phyloP scores from a whole-genome alignment of 2,888 invertebrate species.

The Zaprionus lineosus region DNA sequence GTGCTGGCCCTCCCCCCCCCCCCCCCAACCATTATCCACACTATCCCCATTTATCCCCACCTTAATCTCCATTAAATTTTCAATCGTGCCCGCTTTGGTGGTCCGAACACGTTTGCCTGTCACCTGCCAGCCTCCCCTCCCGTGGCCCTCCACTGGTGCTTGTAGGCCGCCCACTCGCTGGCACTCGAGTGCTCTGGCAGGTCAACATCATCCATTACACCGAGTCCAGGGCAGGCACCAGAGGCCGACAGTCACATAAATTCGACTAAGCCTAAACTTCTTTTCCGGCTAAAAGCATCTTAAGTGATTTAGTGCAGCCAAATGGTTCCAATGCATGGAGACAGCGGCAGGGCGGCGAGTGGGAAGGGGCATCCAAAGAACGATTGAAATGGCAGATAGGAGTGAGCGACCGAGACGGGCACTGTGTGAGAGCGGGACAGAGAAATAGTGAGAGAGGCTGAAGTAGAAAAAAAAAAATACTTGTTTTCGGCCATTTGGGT shows the following conservation, averaged over 20 bases:
- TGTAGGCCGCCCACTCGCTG: slow-evolving; percentile 21
- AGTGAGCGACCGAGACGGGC: no score
- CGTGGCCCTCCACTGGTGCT: slow-evolving; percentile 4
- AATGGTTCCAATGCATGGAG: slow-evolving; percentile 50
- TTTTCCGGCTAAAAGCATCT: slow-evolving; percentile 76
- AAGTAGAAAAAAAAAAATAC: slow-evolving; percentile 25
- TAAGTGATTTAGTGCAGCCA: slow-evolving; percentile 75
- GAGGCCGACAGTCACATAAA: slow-evolving; percentile 59
- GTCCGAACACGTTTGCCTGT: slow-evolving; percentile 50
- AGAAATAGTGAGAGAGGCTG: background rate
- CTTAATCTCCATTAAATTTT: slow-evolving; percentile 71
- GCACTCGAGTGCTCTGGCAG: slow-evolving; percentile 46
- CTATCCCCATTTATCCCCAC: slow-evolving; percentile 5
- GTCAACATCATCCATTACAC: slow-evolving; percentile 75
- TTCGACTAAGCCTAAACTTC: slow-evolving; percentile 73
- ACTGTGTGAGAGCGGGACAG: background rate
- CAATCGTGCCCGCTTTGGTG: slow-evolving; percentile 61
- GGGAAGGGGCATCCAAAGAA: no score
- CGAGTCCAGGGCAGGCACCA: slow-evolving; percentile 14
- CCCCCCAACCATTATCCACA: no score
- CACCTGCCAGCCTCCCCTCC: slow-evolving; percentile 50
- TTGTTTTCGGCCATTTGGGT: no score
- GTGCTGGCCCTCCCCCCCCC: no score
- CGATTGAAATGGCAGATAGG: no score
- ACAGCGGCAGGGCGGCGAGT: no score